phyloP scores from a whole-genome alignment of 2,888 invertebrate genomes.

The Branchipolynoe longqiensis region DNA sequence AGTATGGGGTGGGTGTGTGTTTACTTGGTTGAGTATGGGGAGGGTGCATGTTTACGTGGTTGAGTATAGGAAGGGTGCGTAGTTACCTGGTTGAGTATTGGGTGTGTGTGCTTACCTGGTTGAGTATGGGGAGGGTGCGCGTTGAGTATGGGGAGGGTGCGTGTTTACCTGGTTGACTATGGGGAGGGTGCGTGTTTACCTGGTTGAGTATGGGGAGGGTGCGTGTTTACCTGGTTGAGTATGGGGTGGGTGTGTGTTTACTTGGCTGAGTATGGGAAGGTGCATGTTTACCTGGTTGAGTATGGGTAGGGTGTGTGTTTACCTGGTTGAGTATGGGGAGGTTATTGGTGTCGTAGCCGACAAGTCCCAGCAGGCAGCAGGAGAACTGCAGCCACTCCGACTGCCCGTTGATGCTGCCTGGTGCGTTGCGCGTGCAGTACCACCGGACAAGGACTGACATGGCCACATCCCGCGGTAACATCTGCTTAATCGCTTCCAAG shows the following conservation, averaged over 20 bases:
- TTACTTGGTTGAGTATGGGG: neutral
- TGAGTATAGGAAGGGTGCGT: neutral
- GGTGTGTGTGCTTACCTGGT: neutral
- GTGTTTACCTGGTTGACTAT: neutral
- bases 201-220: neutral
- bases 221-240: neutral
- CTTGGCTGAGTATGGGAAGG: neutral
- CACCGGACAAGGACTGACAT: constrained; percentile 90
- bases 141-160: neutral
- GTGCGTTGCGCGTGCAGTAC: constrained; percentile 94
- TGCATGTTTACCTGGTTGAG: neutral
- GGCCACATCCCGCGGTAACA: constrained; percentile 89
- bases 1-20: neutral
- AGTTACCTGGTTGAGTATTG: neutral
- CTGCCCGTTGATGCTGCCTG: constrained; percentile 84
- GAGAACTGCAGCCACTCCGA: constrained; percentile 78
- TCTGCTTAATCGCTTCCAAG: constrained; percentile 87
- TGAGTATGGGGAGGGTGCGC: neutral
- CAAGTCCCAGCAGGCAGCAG: constrained; percentile 84
- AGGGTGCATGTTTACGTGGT: neutral
- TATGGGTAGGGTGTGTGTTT: neutral
- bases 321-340: constrained; percentile 55
- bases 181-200: neutral
- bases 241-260: neutral
- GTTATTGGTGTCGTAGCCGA: constrained; percentile 85